Base-by-base conservation (phyloP, 35 echinoderm and acorn worm species). In the Heliocidaris tuberculata region DNA sequence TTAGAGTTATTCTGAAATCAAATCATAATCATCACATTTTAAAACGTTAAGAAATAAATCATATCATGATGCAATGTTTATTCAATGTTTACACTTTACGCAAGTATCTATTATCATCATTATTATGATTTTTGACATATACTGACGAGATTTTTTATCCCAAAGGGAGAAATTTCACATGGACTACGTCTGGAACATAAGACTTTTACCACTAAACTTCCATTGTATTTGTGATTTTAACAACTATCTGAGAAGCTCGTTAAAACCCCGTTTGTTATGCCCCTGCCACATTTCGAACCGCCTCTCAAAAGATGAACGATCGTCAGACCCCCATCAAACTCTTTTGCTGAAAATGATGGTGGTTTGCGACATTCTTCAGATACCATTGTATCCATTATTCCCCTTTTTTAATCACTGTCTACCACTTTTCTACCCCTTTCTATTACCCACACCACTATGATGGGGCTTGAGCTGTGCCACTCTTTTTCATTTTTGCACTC, bases 311-410 rank as follows among this genome's bases (percentile, higher is more conserved):
- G 27, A 71, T 7, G 15, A 78, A 1, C 27, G 65, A 78, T 78
- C 65, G 19, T 47, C 87, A 13, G 87, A 89, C 47, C 47, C 31
- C 87, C 87, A 89, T 89, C 87, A 89, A 47, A 89, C 31, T 13
- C 31, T 9, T 24, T 89, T 11, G 31, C 31, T 89, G 87, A 89
- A 89, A 89, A n/a, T 89, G 12, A 89, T 89, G 87, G 87, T 89
- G 87, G 87, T 89, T 47, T 89, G 87, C 15, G 31, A 89, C 87
- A 89, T 89, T 89, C 87, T 48, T 89, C 47, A 7, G 87, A 89
- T 89, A 31, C 87, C 47, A 47, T 89, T 89, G 5, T 89, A 47
- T 9, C 87, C 87, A 89, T 89, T 47, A 89, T 89, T 78, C 65
- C 19, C 19, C 19, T 7, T n/a, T 78, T 78, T 78, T 78, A 78